Base-by-base conservation (phyloP, 2,797 vertebrate genomes). In the Myripristis murdjan region DNA sequence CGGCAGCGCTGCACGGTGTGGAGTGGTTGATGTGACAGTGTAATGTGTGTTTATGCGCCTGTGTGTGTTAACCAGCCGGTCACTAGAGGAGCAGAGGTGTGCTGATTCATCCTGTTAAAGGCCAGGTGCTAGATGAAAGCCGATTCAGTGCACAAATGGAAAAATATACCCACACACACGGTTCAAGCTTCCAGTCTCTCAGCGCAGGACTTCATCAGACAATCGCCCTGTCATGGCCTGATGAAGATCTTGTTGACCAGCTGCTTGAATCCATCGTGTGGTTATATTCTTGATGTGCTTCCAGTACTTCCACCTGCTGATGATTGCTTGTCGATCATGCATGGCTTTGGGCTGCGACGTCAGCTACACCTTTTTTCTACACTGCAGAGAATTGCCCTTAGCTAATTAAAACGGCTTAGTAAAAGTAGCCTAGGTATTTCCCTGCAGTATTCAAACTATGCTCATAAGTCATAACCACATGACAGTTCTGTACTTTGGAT, bases 1-100 rank as follows among this genome's bases (percentile, higher is more conserved):
- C 74, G 22, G 85, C 73, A 37, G 77, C 81, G 54, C 79, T 91
- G 92, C 91, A 93, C 69, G 85, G 87, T 20, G 63, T 92, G 90
- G 67, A 70, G 69, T 85, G 81, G 26, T 66, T 81, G 43, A 53
- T 57, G 47, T 70, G 76, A 81, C 74, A 64, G 55, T 71, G 8
- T 55, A 8, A 31, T 77, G 53, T 67, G 68, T 76, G 75, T n/a
- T n/a, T n/a, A n/a, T 63, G 57, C 73, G 83, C 37, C 48, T 82
- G 79, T 79, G 58, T 79, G 58, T 73, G 70, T 82, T 75, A 83
- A 83, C 73, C 12, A 33, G 59, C 65, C 53, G 48, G 39, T 44
- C 49, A 33, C 51, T 68, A 1, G 16, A 66, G 67, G 46, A 75
- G 35, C 24, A 44, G 59, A 70, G n/a, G 58, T 52, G 54, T 71